phyloP scores from a whole-genome alignment of 2,113 vertebrate genomes.

The Columba janthina region DNA sequence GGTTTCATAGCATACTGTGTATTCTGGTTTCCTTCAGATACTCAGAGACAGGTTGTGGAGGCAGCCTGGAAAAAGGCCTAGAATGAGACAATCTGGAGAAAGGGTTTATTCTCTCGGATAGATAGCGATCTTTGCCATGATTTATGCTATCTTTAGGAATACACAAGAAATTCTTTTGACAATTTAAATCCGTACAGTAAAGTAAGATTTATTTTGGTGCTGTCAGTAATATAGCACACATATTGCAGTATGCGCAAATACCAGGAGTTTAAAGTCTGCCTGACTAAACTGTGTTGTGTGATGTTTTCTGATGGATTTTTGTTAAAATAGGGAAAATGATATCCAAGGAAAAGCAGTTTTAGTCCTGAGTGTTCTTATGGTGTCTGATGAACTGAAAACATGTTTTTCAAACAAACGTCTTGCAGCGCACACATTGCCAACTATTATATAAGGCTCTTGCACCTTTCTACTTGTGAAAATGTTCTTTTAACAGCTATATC shows the following conservation, averaged over 20 bases:
- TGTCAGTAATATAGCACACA: not conserved
- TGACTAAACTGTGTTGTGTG: not conserved
- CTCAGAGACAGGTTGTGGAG: not conserved
- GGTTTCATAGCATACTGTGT: not conserved
- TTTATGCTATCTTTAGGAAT: not conserved
- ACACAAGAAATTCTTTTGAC: not conserved
- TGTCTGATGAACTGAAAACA: not conserved
- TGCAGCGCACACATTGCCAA: accelerated
- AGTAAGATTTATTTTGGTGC: not conserved
- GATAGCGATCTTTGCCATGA: not conserved
- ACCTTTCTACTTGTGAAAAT: not conserved
- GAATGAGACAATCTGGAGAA: not conserved
- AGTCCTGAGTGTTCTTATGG: not conserved
- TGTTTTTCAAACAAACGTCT: not conserved
- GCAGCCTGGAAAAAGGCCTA: not conserved
- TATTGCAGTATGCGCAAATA: not conserved
- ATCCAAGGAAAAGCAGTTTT: not conserved
- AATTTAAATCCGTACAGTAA: not conserved
- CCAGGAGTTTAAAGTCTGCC: not conserved
- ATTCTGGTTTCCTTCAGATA: not conserved
- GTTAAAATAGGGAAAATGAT: accelerated
- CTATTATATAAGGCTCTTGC: no score
- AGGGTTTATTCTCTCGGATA: not conserved
- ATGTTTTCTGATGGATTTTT: not conserved
- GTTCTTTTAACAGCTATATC: not conserved